Evolutionary conservation across 1,140 invertebrate genomes (phyloP), one percentile per base, ranked within the genome.

Genomic region (Mercenaria mercenaria): DNA sequence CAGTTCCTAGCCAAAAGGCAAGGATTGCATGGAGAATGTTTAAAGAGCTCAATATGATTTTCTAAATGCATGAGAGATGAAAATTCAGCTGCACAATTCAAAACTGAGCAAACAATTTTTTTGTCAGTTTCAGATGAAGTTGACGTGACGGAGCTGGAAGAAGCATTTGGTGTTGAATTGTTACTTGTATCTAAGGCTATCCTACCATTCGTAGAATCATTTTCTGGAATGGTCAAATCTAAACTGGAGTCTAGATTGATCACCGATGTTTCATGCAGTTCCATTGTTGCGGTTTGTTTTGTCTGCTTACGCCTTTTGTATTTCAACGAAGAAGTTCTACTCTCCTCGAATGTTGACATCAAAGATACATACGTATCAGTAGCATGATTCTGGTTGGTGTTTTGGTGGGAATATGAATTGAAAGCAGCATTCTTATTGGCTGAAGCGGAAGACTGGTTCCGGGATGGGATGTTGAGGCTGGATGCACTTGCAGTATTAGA

Each of bases 11-110:
- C 32, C 23, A 41, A n/a, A 2, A 81, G 15, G 41, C 39, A 41
- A 20, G 87, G 87, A 41, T 89, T 81, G 50, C 87, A 82, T 26
- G 87, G 87, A 0, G 87, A 89, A 76, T 89, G 87, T 41, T 81
- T 52, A 43, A 89, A 89, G 13, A 81, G 64, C 20, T 72, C 67
- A 59, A 69, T 59, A 29, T 89, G 87, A 47, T 81, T 23, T 20
- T 39, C 64, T 13, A 89, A 67, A 52, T 26, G 6, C 1, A 18
- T n/a, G n/a, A 52, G 39, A 39, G 59, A 26, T 32, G 77, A 56
- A 43, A 89, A 89, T 11, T 81, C 10, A 1, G 87, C 87, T 11
- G 39, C 43, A 61, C 87, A 89, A 32, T 89, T 89, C 23, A 89
- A 47, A 34, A 89, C 79, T 26, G 59, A 29, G 59, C 87, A 81